Evolutionary conservation across 2,888 invertebrate genomes (phyloP).

Genomic region (Magallana nippona): DNA sequence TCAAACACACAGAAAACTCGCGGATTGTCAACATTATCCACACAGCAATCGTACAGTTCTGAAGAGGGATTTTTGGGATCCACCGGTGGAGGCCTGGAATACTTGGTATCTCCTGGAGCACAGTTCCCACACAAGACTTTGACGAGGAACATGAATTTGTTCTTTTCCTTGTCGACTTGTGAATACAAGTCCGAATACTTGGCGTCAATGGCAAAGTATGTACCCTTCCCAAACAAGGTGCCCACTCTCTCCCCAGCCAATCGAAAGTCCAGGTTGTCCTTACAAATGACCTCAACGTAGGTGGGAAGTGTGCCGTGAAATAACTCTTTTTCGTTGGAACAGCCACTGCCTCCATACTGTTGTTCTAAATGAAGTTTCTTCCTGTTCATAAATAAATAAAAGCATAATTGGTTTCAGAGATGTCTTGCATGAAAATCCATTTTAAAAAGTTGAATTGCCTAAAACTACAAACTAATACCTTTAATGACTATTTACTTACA

Average conservation of each 20-base stretch:
- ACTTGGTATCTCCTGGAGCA: slow-evolving; percentile 60
- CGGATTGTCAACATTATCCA: slow-evolving; percentile 66
- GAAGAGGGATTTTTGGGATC: slow-evolving; percentile 51
- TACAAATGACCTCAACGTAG: slow-evolving; percentile 54
- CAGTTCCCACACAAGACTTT: slow-evolving; percentile 69
- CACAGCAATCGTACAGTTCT: slow-evolving; percentile 69
- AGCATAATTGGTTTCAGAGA: not conserved
- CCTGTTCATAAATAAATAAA: slow-evolving; percentile 40
- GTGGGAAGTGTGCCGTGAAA: slow-evolving; percentile 56
- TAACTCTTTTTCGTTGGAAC: slow-evolving; percentile 52
- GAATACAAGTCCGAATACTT: slow-evolving; percentile 66
- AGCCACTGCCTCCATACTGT: slow-evolving; percentile 51
- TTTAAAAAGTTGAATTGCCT: too few species aligned
- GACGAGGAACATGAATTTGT: slow-evolving; percentile 69
- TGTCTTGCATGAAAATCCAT: too few species aligned
- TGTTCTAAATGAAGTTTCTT: slow-evolving; percentile 47
- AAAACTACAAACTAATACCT: too few species aligned
- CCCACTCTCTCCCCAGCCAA: slow-evolving; percentile 64
- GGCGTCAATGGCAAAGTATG: slow-evolving; percentile 67
- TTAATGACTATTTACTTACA: too few species aligned
- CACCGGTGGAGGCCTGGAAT: slow-evolving; percentile 67
- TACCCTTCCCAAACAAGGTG: slow-evolving; percentile 64
- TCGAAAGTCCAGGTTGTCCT: slow-evolving; percentile 64
- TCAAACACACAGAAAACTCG: slow-evolving; percentile 73
- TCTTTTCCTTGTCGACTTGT: slow-evolving; percentile 52